These are phyloP conservation scores for Bellardia bayeri DNA, from an alignment of 2,888 invertebrate genomes.

Conservation along the genomic window DNA sequence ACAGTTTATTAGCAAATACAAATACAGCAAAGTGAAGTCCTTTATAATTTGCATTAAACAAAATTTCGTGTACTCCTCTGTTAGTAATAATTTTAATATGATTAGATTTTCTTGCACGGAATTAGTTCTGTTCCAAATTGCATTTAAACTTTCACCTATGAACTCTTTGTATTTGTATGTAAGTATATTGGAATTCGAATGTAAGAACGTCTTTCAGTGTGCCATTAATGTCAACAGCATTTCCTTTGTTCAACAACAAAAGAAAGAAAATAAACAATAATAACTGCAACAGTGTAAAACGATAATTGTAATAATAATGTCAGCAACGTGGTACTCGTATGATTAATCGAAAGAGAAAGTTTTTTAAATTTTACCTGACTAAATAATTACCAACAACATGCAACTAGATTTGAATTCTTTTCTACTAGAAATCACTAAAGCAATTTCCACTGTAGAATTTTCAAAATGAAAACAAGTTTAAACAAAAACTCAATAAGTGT, in stretches of 20 bases:
- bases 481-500: conserved; percentile 47
- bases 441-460: conserved; percentile 26
- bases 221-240: conserved; percentile 5
- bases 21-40: too few species aligned
- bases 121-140: conserved; percentile 22
- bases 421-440: conserved; percentile 3
- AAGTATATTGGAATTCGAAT: neutral
- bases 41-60: too few species aligned
- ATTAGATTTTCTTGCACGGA: neutral
- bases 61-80: neutral
- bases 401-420: conserved; percentile 51
- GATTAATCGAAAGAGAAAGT: conserved; percentile 74
- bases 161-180: neutral
- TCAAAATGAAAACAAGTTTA: neutral
- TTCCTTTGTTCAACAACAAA: conserved; percentile 27
- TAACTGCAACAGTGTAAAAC: conserved; percentile 8
- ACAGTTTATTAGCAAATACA: too few species aligned
- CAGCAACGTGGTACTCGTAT: conserved; percentile 29
- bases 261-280: neutral
- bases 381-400: conserved; percentile 70
- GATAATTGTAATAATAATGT: conserved; percentile 47
- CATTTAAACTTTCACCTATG: conserved; percentile 55
- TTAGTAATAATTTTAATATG: neutral
- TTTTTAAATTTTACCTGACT: conserved; percentile 63
- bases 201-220: neutral